Conservation (phyloP, 2,113 vertebrate genomes). For the Euleptes europaea region DNA sequence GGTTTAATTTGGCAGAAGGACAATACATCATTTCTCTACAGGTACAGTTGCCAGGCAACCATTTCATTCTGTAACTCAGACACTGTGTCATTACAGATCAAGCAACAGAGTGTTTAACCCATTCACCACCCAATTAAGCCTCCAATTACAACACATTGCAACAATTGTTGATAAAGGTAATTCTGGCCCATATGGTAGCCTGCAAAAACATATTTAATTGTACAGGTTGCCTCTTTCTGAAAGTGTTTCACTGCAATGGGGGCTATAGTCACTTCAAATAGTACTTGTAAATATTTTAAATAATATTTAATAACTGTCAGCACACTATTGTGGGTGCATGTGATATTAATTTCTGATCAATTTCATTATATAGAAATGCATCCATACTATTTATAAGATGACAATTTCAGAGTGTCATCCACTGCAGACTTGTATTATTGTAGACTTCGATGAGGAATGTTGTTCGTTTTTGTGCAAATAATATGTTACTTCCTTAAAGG, state of each 20-base stretch:
- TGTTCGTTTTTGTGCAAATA: conserved; percentile 71
- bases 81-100: conserved; percentile 41
- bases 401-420: conserved; percentile 74
- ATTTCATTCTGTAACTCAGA: conserved; percentile 44
- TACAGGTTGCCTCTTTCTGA: conserved; percentile 4
- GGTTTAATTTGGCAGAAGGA: conserved; percentile 39
- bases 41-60: conserved; percentile 71
- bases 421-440: conserved; percentile 75
- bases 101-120: conserved; percentile 57
- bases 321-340: conserved; percentile 20
- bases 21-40: conserved; percentile 56
- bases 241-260: not conserved
- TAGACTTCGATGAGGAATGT: conserved; percentile 65
- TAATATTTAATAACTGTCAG: conserved; percentile 50
- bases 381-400: conserved; percentile 56
- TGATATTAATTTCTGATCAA: conserved; percentile 53
- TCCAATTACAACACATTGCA: not conserved
- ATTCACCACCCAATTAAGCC: conserved; percentile 56
- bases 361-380: conserved; percentile 60
- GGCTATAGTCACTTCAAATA: not conserved
- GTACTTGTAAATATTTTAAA: conserved; percentile 68
- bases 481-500: conserved; percentile 69
- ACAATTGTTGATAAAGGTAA: not conserved
- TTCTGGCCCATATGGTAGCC: not conserved
- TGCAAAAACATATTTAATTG: fast-evolving